Evolutionary conservation across 30 jellyfish, hydroid and myxozoan species (phyloP).

Genomic region (Euphysa ruthae): DNA sequence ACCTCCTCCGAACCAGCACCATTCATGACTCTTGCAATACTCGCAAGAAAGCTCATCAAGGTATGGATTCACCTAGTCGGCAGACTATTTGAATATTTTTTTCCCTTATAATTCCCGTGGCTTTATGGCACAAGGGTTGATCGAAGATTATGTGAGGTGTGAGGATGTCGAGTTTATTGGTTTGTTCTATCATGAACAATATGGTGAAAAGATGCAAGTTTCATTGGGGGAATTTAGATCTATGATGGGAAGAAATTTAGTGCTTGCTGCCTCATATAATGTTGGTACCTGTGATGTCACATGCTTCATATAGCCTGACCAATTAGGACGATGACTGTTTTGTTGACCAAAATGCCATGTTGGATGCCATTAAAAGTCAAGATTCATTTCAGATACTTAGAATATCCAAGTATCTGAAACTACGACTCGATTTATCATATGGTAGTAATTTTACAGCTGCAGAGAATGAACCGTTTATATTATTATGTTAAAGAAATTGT

Average conservation of each 20-base stretch:
- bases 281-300: too few species aligned
- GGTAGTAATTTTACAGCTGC: constrained; percentile 1
- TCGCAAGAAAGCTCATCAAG: not conserved
- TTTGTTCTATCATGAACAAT: not conserved
- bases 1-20: not conserved
- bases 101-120: not conserved
- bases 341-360: not conserved
- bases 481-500: not conserved
- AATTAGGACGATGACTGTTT: constrained; percentile 2
- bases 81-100: not conserved
- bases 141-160: not conserved
- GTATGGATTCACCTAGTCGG: not conserved
- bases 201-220: not conserved
- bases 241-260: too few species aligned
- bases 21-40: not conserved
- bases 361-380: not conserved
- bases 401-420: not conserved
- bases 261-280: too few species aligned
- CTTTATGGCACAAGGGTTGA: not conserved
- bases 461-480: not conserved
- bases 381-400: not conserved
- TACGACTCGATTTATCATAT: constrained; percentile 8
- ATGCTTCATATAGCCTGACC: too few species aligned
- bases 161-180: not conserved
- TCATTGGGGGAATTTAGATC: too few species aligned